Percentiles rank a stretch among this genome's conserved stretches.
These are phyloP conservation scores for Epirrhoe alternata DNA, from an alignment of 2,888 invertebrate genomes.

Conservation along the genomic window DNA sequence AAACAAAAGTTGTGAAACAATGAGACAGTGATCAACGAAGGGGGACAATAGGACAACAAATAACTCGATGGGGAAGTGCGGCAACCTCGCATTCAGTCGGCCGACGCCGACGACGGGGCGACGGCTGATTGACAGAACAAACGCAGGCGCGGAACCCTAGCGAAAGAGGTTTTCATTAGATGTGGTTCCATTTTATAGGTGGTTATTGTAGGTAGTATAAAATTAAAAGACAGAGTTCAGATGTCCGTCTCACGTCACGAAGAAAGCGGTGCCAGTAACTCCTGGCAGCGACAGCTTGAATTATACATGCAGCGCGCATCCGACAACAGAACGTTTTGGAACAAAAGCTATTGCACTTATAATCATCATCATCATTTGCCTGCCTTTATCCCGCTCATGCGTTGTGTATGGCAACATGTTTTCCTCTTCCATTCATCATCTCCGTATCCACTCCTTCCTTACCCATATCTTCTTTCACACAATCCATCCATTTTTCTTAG, in stretches of 20 bases:
- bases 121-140: constrained; percentile 80
- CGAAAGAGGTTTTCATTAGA: constrained; percentile 74
- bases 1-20: constrained; percentile 80
- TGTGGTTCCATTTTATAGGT: constrained; percentile 43
- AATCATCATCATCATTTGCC: no score
- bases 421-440: no score
- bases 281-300: constrained; percentile 64
- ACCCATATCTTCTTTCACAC: no score
- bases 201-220: constrained; percentile 68
- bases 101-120: constrained; percentile 20
- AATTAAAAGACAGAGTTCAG: constrained; percentile 58
- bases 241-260: constrained; percentile 46
- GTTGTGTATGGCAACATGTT: no score
- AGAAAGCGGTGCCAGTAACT: constrained; percentile 56
- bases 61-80: constrained; percentile 73
- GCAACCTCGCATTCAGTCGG: constrained; percentile 57
- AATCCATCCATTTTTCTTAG: no score
- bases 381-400: no score
- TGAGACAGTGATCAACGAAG: constrained; percentile 73
- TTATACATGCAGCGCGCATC: constrained; percentile 69
- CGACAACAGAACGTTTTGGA: constrained; percentile 44
- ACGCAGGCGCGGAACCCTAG: constrained; percentile 64
- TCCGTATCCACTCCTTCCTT: no score
- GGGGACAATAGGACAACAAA: constrained; percentile 80
- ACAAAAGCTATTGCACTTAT: constrained; percentile 44